Percentiles rank a stretch among this genome's conserved stretches.
phyloP scores from a whole-genome alignment of 2,113 vertebrate species.

The Indicator indicator region DNA sequence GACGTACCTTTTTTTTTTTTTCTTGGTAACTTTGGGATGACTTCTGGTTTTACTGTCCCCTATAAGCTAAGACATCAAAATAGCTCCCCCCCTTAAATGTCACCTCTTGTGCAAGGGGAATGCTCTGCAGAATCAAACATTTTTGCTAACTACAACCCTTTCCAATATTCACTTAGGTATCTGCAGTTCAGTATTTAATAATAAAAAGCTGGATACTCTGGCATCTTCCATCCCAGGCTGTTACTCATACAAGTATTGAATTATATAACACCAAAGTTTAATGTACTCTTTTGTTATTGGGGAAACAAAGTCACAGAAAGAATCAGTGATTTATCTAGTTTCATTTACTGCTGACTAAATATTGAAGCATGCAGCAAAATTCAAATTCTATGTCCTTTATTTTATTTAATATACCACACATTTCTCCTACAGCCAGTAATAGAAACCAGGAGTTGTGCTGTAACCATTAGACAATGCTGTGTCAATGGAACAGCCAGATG shows the following conservation, averaged over 20 bases:
- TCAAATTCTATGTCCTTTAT: background rate
- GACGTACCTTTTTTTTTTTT: background rate
- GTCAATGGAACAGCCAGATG: slow-evolving; percentile 39
- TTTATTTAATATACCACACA: slow-evolving; percentile 13
- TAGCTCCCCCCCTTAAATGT: background rate
- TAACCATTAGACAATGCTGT: slow-evolving; percentile 27
- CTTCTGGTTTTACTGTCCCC: background rate
- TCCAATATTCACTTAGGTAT: background rate
- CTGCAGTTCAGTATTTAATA: background rate
- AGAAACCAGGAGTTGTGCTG: slow-evolving; percentile 35
- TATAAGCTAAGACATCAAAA: background rate
- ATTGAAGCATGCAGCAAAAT: background rate
- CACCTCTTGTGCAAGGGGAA: background rate
- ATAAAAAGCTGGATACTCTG: background rate
- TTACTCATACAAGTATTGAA: background rate
- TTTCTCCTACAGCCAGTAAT: slow-evolving; percentile 26
- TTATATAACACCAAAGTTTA: background rate
- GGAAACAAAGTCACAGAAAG: background rate
- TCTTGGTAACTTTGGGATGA: background rate
- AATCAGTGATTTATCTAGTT: background rate
- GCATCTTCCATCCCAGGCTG: background rate
- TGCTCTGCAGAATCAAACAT: background rate
- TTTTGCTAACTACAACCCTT: background rate
- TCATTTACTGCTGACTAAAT: slow-evolving; percentile 20
- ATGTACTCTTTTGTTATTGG: background rate